Evolutionary conservation across 2,113 vertebrate genomes (phyloP).

Genomic region (Cyprinus carpio): DNA sequence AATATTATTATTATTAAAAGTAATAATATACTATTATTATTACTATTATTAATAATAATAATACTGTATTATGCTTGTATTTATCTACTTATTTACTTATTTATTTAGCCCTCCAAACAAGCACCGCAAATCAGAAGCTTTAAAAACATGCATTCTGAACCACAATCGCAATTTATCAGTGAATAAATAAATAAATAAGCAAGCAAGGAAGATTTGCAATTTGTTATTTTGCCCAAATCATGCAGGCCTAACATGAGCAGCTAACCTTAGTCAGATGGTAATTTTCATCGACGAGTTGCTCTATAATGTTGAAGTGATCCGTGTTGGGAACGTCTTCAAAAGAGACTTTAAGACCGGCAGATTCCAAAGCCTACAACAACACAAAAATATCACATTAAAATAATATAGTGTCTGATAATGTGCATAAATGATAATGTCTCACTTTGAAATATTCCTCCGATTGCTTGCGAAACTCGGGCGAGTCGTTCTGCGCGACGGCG

Average conservation of each 20-base stretch:
- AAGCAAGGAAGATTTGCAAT: no score
- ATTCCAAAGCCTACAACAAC: slow-evolving; percentile 62
- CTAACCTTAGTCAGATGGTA: slow-evolving; percentile 75
- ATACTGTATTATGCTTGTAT: no score
- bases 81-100: no score
- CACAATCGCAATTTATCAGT: background rate
- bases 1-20: no score
- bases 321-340: slow-evolving; percentile 74
- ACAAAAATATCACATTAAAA: background rate
- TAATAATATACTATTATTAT: no score
- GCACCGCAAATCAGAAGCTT: no score
- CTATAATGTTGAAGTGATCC: slow-evolving; percentile 77
- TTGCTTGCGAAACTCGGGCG: slow-evolving; percentile 86
- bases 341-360: slow-evolving; percentile 68
- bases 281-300: slow-evolving; percentile 71
- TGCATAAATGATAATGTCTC: slow-evolving; percentile 4
- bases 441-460: slow-evolving; percentile 85
- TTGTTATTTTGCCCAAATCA: no score
- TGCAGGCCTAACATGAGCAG: no score
- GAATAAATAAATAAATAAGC: background rate
- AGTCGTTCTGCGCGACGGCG: slow-evolving; percentile 84
- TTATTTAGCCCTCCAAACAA: no score
- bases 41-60: no score
- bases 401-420: background rate
- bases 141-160: background rate